Evolutionary conservation across 1,140 invertebrate genomes (phyloP).

Genomic region (Bombus sylvicola): DNA sequence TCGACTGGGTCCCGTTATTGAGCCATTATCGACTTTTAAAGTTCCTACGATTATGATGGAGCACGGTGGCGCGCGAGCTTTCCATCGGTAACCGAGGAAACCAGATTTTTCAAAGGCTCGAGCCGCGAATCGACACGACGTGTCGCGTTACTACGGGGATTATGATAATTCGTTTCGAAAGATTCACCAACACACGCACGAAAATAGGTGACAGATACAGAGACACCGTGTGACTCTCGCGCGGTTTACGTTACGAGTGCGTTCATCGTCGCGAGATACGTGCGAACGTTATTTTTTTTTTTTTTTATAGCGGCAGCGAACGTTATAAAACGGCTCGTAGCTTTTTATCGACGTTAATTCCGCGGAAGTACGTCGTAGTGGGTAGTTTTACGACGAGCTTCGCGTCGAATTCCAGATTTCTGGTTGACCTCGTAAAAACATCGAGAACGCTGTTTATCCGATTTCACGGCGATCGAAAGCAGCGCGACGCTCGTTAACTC

Average conservation of each 20-base stretch:
- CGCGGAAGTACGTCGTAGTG: neutral
- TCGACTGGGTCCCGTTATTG: constrained; percentile 41
- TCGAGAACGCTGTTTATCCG: neutral
- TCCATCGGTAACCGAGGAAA: neutral
- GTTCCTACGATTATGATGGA: constrained; percentile 12
- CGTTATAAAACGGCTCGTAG: constrained; percentile 2
- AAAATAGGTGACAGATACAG: too few species aligned
- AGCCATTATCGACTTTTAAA: constrained; percentile 45
- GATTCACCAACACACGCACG: neutral
- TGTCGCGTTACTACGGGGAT: neutral
- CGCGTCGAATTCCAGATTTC: constrained; percentile 15
- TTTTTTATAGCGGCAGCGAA: neutral
- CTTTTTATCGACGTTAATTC: constrained; percentile 44
- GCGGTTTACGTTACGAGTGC: neutral
- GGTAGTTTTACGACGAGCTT: neutral
- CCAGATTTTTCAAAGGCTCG: neutral
- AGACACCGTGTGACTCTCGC: neutral
- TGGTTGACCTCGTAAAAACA: neutral
- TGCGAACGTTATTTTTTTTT: neutral
- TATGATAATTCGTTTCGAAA: constrained; percentile 19
- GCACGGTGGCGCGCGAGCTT: neutral
- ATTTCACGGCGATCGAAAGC: constrained; percentile 13
- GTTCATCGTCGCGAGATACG: neutral
- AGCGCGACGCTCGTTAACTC: constrained; percentile 33
- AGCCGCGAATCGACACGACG: neutral